These are phyloP conservation scores for Antheraea assamensis DNA, from an alignment of 2,888 invertebrate species.

Conservation along the genomic window DNA sequence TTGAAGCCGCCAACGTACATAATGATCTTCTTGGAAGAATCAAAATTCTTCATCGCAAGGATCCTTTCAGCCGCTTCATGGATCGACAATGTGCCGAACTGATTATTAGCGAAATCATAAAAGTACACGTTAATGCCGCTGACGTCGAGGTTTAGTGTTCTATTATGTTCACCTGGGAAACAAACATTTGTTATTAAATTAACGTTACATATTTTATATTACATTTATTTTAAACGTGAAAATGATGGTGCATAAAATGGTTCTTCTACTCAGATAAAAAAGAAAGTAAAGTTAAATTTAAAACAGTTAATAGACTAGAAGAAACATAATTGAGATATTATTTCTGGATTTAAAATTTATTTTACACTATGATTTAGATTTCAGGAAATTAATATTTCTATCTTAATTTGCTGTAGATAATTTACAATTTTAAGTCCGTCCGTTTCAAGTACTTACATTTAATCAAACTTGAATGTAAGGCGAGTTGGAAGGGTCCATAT, in stretches of 20 bases:
- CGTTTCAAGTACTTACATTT: constrained; percentile 59
- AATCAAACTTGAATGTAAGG: constrained; percentile 56
- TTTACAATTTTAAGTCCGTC: not conserved
- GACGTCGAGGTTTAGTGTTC: constrained; percentile 37
- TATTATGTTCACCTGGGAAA: constrained; percentile 57
- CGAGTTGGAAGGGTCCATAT: constrained; percentile 68
- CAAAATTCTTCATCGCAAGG: constrained; percentile 48
- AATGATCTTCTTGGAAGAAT: constrained; percentile 38
- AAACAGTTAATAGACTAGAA: too few species aligned
- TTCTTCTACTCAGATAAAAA: too few species aligned
- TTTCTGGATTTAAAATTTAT: too few species aligned
- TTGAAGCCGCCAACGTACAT: constrained; percentile 13
- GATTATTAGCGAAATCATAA: constrained; percentile 52
- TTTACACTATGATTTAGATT: too few species aligned
- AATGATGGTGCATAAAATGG: not conserved
- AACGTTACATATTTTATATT: too few species aligned
- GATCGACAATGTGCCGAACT: constrained; percentile 50
- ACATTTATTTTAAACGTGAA: too few species aligned
- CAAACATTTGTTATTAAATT: not conserved
- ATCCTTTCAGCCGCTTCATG: constrained; percentile 58
- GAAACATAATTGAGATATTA: too few species aligned
- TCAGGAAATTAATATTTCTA: too few species aligned
- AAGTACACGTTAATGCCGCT: constrained; percentile 39
- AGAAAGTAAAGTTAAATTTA: too few species aligned
- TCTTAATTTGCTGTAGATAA: too few species aligned